phyloP scores from a whole-genome alignment of 1,140 invertebrate species.

The Papilio aristodemus region DNA sequence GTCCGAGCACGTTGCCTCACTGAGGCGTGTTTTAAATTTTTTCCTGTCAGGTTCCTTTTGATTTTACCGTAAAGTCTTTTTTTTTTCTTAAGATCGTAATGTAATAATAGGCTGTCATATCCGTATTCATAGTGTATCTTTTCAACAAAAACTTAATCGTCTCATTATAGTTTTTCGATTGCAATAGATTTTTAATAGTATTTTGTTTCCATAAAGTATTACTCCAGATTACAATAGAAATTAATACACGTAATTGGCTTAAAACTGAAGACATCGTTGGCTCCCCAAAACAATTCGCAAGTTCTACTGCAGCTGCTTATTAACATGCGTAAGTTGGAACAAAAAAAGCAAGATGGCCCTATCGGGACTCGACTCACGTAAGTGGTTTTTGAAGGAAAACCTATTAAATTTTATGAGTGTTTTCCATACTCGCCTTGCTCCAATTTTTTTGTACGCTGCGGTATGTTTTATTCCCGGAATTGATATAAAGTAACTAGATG shows the following conservation, averaged over 20 bases:
- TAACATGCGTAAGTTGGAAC: conserved; percentile 49
- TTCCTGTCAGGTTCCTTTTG: conserved; percentile 33
- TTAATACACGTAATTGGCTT: background rate
- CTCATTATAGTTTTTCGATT: too few species aligned
- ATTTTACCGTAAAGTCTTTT: conserved; percentile 31
- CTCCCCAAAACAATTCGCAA: conserved; percentile 40
- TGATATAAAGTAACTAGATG: conserved; percentile 48
- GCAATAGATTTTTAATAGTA: too few species aligned
- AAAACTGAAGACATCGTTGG: conserved; percentile 9
- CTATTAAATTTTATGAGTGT: conserved; percentile 78
- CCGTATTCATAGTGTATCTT: background rate
- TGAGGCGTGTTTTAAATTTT: conserved; percentile 33
- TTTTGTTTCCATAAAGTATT: too few species aligned
- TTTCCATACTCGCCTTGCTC: conserved; percentile 77
- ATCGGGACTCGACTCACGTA: conserved; percentile 66
- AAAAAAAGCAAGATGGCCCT: conserved; percentile 53
- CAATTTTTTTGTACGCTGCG: conserved; percentile 68
- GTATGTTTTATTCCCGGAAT: conserved; percentile 48
- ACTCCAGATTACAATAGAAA: background rate
- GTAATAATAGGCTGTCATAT: background rate
- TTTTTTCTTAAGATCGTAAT: conserved; percentile 8
- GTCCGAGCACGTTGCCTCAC: conserved; percentile 36
- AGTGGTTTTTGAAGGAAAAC: conserved; percentile 74
- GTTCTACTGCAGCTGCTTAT: conserved; percentile 52
- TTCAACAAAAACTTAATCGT: too few species aligned